Conservation (phyloP, 2,888 invertebrate genomes). For the Fissipunctia ypsillon region DNA sequence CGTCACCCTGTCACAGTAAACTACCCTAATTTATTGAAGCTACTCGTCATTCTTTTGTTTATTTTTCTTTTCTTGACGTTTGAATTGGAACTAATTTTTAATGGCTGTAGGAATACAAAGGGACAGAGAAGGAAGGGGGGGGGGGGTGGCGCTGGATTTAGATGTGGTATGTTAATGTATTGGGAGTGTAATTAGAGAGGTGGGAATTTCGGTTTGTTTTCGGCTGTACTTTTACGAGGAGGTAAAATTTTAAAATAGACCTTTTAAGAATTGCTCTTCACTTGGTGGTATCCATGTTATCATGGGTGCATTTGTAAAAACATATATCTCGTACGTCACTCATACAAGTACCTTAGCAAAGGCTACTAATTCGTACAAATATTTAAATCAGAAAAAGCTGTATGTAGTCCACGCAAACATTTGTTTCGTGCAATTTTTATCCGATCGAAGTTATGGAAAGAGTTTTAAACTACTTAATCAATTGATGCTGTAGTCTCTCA, state of each 20-base stretch:
- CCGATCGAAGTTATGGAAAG: not conserved
- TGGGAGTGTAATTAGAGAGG: conserved; percentile 30
- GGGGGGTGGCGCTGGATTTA: conserved; percentile 28
- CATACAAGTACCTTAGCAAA: not conserved
- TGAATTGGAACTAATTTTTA: conserved; percentile 69
- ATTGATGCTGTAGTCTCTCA: not conserved
- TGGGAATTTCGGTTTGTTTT: conserved; percentile 22
- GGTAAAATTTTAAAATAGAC: not conserved
- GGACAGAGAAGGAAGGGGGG: not conserved
- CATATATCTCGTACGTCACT: not conserved
- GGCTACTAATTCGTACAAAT: not conserved
- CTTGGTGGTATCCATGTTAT: not conserved
- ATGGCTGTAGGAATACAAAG: conserved; percentile 44
- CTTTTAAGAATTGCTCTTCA: too few species aligned
- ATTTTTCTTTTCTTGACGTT: conserved; percentile 70
- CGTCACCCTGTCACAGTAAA: conserved; percentile 64
- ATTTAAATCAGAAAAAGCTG: not conserved
- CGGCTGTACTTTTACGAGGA: not conserved
- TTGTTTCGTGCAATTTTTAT: not conserved
- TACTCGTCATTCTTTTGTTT: conserved; percentile 72
- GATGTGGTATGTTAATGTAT: conserved; percentile 53
- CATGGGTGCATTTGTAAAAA: not conserved
- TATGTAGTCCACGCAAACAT: too few species aligned
- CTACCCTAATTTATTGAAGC: conserved; percentile 73
- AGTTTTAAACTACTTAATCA: not conserved